Base-by-base conservation (phyloP, 2,888 invertebrate species). In the Archaeoteleia sp. region DNA sequence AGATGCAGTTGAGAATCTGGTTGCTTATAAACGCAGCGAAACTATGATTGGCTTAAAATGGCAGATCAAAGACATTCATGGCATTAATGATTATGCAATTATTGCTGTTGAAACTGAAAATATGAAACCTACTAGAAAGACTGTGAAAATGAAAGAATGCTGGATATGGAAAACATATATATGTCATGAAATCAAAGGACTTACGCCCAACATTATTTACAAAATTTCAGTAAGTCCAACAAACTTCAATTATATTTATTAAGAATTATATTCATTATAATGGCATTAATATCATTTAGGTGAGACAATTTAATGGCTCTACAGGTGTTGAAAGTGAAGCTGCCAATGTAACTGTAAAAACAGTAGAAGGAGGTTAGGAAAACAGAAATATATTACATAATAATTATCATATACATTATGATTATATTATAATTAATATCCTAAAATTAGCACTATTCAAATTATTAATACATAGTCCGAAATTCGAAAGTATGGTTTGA, bases 41-140 rank as follows among this genome's bases (percentile, higher is more conserved):
- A 54, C 45, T 5, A 46, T 61, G 43, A 46, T 73, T 10, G 71
- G 71, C 8, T 45, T 73, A 17, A 58, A 71, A 45, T 73, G 73
- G 71, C 43, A 15, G 35, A 7, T 34, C 2, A 20, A 60, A 39
- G 14, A 35, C 12, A 23, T 37, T 29, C 30, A 46, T 12, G 48
- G 51, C 7, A 42, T 37, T 0, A 12, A 37, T 9, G 55, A 57
- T 23, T 10, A 30, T 29, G 34, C 48, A 4, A 48, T 42, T 25
- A 37, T 66, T 9, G 15, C 2, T 7, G 25, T 42, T 1, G 8
- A 48, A 45, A 13, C 9, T 3, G 14, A 46, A 10, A 14, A 30
- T 3, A 9, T 8, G 12, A 29, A 32, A 34, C 9, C 23, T 1
- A 6, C 54, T 20, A 25, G 9, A 10, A 17, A 17, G 20, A 42